Conservation (phyloP, 2,888 invertebrate species). For the Nineta flava region DNA sequence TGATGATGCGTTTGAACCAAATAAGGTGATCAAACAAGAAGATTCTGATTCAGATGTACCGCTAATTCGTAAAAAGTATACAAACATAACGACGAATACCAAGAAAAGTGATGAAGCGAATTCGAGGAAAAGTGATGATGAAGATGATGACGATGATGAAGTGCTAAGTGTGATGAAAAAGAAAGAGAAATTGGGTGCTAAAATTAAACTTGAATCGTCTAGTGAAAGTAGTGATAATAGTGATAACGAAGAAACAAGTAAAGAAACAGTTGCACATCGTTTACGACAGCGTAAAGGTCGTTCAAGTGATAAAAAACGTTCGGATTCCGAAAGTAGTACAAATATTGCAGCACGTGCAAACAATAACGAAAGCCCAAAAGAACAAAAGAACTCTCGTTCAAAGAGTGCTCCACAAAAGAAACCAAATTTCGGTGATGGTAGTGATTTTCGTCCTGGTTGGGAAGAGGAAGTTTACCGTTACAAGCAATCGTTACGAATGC, state of each 20-base stretch:
- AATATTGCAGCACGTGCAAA: slow-evolving; percentile 20
- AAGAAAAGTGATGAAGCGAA: slow-evolving; percentile 11
- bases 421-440: slow-evolving; percentile 51
- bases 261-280: slow-evolving; percentile 10
- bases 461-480: slow-evolving; percentile 67
- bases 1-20: slow-evolving; percentile 19
- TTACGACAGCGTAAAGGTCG: slow-evolving; percentile 26
- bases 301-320: slow-evolving; percentile 26
- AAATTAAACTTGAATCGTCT: slow-evolving; percentile 22
- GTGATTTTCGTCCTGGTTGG: slow-evolving; percentile 63
- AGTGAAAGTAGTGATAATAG: slow-evolving; percentile 22
- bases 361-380: slow-evolving; percentile 14
- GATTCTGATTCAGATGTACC: slow-evolving; percentile 20
- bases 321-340: slow-evolving; percentile 18
- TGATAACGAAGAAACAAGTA: slow-evolving; percentile 12
- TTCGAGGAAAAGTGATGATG: slow-evolving; percentile 13
- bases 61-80: slow-evolving; percentile 16
- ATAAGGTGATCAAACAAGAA: slow-evolving; percentile 10
- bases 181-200: slow-evolving; percentile 21
- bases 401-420: slow-evolving; percentile 27
- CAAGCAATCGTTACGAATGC: slow-evolving; percentile 68
- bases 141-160: slow-evolving; percentile 29
- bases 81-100: slow-evolving; percentile 12
- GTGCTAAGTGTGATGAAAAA: slow-evolving; percentile 19
- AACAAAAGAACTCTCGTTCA: slow-evolving; percentile 17